A percentile compares a stretch with the other conserved stretches of the same genome.
Evolutionary conservation across 2,113 vertebrate species (phyloP).

Genomic region (Fregetta grallaria): DNA sequence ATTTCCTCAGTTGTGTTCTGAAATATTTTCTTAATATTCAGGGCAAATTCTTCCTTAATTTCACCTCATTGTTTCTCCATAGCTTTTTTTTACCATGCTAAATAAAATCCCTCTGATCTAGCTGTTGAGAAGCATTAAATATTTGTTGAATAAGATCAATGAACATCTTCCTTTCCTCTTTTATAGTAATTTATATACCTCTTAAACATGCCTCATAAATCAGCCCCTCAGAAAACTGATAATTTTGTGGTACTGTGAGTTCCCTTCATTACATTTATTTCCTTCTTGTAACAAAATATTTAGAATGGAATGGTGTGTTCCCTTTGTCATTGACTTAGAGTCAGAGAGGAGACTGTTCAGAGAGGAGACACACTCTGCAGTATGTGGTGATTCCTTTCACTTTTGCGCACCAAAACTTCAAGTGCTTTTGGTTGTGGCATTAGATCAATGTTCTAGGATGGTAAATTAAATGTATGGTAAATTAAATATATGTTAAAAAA

Average conservation of each 20-base stretch:
- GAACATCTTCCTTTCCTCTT: background rate
- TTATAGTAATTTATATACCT: background rate
- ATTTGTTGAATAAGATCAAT: background rate
- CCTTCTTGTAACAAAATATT: background rate
- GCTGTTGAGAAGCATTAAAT: background rate
- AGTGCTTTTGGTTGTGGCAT: background rate
- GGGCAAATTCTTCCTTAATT: background rate
- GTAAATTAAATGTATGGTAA: background rate
- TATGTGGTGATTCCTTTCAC: background rate
- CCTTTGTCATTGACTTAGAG: background rate
- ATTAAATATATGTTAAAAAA: background rate
- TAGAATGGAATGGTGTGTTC: background rate
- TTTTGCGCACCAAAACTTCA: background rate
- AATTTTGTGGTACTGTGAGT: background rate
- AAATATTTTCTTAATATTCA: background rate
- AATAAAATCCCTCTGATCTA: background rate
- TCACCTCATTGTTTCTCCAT: background rate
- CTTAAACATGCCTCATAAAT: background rate
- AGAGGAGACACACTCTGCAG: background rate
- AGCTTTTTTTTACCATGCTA: background rate
- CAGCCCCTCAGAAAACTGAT: background rate
- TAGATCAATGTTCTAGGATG: background rate
- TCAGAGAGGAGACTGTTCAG: background rate
- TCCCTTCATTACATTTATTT: background rate
- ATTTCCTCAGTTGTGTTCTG: background rate